Conservation (phyloP, 2,888 invertebrate species). For the Lepas anatifera region DNA sequence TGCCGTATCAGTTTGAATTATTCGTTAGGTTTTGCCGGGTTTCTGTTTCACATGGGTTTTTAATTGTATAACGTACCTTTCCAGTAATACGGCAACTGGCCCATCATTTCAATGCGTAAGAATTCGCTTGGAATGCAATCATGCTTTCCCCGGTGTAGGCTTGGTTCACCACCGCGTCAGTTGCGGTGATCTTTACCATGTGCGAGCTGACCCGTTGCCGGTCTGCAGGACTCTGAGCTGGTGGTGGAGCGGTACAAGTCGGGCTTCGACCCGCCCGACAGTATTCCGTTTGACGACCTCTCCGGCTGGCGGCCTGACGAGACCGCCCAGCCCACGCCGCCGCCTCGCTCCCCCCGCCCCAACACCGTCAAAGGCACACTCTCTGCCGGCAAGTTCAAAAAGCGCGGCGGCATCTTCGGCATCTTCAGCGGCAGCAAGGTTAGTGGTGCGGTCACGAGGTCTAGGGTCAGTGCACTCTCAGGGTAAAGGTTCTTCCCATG, state of each 20-base stretch:
- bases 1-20: too few relatives aligned
- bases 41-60: too few relatives aligned
- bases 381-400: constrained; percentile 69
- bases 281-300: constrained; percentile 88
- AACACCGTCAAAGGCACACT: constrained; percentile 55
- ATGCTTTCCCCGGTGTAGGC: too few relatives aligned
- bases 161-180: too few relatives aligned
- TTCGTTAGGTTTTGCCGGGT: too few relatives aligned
- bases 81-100: too few relatives aligned
- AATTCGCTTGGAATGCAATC: too few relatives aligned
- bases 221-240: constrained; percentile 57
- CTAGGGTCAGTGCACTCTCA: neutral
- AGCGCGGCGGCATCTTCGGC: constrained; percentile 72
- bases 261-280: constrained; percentile 88
- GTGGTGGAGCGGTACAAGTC: constrained; percentile 93
- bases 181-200: too few relatives aligned
- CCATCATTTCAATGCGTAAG: too few relatives aligned
- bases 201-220: neutral
- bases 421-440: constrained; percentile 59
- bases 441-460: neutral
- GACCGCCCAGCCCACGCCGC: neutral
- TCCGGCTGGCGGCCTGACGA: constrained; percentile 16
- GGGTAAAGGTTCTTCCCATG: too few relatives aligned
- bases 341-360: neutral
- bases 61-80: too few relatives aligned